Percentiles rank a stretch among this genome's conserved stretches.
These are phyloP conservation scores for Champsocephalus gunnari DNA, from an alignment of 2,797 vertebrate genomes.

Conservation along the genomic window DNA sequence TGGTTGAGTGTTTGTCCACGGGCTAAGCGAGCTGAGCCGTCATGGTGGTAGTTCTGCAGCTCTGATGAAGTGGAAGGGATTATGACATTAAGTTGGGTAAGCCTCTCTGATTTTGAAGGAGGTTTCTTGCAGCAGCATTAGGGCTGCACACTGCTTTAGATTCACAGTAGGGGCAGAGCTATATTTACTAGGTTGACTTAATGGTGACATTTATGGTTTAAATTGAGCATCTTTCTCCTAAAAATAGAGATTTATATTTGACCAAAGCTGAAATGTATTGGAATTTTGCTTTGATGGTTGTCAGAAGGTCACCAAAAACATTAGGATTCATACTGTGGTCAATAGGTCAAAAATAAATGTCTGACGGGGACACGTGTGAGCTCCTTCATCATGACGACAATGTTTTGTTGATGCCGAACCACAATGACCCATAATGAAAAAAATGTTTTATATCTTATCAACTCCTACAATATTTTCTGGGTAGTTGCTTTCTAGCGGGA, in stretches of 20 bases:
- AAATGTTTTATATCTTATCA: too few relatives aligned
- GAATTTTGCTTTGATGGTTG: neutral
- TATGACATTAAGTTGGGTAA: slow-evolving; percentile 75
- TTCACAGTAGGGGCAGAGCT: slow-evolving; percentile 29
- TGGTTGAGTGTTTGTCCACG: slow-evolving; percentile 66
- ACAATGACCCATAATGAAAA: too few relatives aligned
- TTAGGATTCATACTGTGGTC: too few relatives aligned
- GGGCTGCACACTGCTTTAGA: slow-evolving; percentile 40
- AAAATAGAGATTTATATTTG: slow-evolving; percentile 4
- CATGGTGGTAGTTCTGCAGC: slow-evolving; percentile 63
- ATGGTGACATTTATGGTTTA: slow-evolving; percentile 30
- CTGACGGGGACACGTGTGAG: too few relatives aligned
- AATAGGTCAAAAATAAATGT: too few relatives aligned
- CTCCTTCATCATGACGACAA: too few relatives aligned
- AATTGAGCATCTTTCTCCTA: neutral
- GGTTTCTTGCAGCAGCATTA: slow-evolving; percentile 52
- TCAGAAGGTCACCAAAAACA: too few relatives aligned
- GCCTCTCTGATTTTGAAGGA: slow-evolving; percentile 59
- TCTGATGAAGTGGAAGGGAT: slow-evolving; percentile 74
- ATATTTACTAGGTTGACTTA: slow-evolving; percentile 30
- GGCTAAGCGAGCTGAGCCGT: slow-evolving; percentile 66
- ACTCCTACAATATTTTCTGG: too few relatives aligned
- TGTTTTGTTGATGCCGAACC: too few relatives aligned
- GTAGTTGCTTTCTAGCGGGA: too few relatives aligned
- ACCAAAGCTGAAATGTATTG: slow-evolving; percentile 11